phyloP scores from a whole-genome alignment of 2,113 vertebrate species.

The Calypte anna region DNA sequence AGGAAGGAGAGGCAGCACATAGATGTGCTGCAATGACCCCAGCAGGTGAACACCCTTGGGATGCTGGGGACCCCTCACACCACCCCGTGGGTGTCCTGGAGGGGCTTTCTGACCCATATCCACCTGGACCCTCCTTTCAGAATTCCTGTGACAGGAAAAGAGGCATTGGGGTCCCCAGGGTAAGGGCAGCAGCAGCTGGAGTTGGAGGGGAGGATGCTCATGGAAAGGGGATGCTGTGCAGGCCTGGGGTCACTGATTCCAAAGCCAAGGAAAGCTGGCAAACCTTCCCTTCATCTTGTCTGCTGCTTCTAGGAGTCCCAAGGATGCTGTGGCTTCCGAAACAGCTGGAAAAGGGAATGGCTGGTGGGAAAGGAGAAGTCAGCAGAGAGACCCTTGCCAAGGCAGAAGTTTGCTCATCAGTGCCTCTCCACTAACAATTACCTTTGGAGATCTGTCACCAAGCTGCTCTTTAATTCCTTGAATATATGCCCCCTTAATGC shows the following conservation, averaged over 20 bases:
- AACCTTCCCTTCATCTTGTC: fast-evolving
- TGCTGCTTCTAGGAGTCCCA: neutral
- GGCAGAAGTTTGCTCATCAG: neutral
- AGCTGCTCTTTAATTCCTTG: neutral
- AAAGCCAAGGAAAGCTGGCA: neutral
- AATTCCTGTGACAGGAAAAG: neutral
- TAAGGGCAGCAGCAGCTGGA: neutral
- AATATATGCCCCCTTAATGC: neutral
- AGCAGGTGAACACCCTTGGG: neutral
- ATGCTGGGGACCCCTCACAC: neutral
- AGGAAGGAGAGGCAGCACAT: neutral
- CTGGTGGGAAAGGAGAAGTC: neutral
- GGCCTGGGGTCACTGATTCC: neutral
- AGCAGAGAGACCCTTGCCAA: neutral
- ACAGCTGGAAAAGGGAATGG: neutral
- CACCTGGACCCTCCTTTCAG: neutral
- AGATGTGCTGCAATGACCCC: fast-evolving
- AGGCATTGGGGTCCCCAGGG: neutral
- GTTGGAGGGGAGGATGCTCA: neutral
- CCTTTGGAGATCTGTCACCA: neutral
- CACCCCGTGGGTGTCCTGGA: neutral
- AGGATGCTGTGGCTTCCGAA: neutral
- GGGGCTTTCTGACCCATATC: neutral
- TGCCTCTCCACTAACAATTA: neutral
- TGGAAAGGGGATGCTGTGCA: fast-evolving